Conservation (phyloP, 1,140 invertebrate genomes). For the Proctacanthus coquilletti region DNA sequence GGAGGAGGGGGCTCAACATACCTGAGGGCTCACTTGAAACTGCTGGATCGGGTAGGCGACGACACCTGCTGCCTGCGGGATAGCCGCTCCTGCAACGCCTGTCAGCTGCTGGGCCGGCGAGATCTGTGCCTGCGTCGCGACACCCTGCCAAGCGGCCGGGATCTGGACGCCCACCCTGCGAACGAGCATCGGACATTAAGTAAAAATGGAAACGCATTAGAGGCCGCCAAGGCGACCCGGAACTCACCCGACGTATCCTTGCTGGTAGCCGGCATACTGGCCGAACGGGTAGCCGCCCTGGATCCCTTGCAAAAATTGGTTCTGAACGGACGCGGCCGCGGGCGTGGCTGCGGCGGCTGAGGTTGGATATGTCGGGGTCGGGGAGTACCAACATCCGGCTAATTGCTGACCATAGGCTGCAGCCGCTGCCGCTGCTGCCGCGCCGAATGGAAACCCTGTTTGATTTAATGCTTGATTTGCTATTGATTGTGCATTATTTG, state of each 20-base stretch:
- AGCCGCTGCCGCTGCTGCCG: slow-evolving; percentile 21
- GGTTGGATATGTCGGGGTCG: slow-evolving; percentile 47
- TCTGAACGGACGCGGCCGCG: slow-evolving; percentile 37
- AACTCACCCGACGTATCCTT: slow-evolving; percentile 61
- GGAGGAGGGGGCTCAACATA: too few relatives aligned
- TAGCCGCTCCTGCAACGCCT: slow-evolving; percentile 34
- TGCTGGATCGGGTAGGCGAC: slow-evolving; percentile 73
- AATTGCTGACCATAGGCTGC: slow-evolving; percentile 29
- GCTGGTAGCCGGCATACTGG: slow-evolving; percentile 62
- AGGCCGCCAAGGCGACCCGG: too few relatives aligned
- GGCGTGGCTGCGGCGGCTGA: slow-evolving; percentile 41
- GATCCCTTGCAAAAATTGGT: slow-evolving; percentile 66
- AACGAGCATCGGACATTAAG: slow-evolving; percentile 17
- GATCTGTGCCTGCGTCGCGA: slow-evolving; percentile 39
- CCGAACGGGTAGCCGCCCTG: slow-evolving; percentile 64
- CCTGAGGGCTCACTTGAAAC: slow-evolving; percentile 52
- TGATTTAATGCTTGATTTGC: slow-evolving; percentile 37
- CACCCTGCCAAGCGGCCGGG: slow-evolving; percentile 46
- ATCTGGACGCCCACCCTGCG: slow-evolving; percentile 61
- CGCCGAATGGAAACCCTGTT: slow-evolving; percentile 25
- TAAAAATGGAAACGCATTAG: too few relatives aligned
- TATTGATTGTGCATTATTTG: slow-evolving; percentile 59
- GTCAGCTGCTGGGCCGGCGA: slow-evolving; percentile 38
- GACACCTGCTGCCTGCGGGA: slow-evolving; percentile 48
- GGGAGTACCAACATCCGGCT: slow-evolving; percentile 56